Evolutionary conservation across 2,797 vertebrate genomes (phyloP).

Genomic region (Pipistrellus pygmaeus): DNA sequence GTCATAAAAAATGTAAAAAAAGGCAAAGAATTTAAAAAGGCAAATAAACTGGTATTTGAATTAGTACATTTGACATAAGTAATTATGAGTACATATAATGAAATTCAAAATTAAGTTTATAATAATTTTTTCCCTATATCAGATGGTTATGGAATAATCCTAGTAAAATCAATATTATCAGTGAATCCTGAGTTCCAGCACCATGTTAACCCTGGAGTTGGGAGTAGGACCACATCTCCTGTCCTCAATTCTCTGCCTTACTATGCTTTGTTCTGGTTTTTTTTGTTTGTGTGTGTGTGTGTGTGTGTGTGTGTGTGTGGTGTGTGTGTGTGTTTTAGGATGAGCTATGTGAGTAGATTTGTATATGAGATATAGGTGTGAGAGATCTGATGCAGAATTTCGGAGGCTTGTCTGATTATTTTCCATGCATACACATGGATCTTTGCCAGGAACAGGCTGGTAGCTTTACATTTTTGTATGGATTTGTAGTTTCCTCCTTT

Average conservation of each 20-base stretch:
- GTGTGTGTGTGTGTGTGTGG: no score
- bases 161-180: constrained; percentile 26
- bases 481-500: constrained; percentile 20
- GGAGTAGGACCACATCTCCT: neutral
- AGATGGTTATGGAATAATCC: neutral
- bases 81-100: constrained; percentile 16
- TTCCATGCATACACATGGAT: neutral
- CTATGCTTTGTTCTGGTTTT: neutral
- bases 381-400: neutral
- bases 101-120: constrained; percentile 52
- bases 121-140: neutral
- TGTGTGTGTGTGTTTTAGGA: neutral
- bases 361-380: neutral
- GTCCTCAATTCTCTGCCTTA: neutral
- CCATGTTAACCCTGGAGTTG: neutral
- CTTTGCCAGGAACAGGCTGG: neutral
- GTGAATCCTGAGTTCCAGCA: neutral
- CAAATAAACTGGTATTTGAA: constrained; percentile 6
- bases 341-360: neutral
- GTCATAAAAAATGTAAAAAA: constrained; percentile 53
- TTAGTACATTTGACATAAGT: constrained; percentile 40
- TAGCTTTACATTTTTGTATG: neutral
- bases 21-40: constrained; percentile 44
- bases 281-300: no score
- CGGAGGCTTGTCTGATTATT: neutral